Base-by-base conservation (phyloP, 92 coral and sea anemone genomes). In the Porites divaricata region DNA sequence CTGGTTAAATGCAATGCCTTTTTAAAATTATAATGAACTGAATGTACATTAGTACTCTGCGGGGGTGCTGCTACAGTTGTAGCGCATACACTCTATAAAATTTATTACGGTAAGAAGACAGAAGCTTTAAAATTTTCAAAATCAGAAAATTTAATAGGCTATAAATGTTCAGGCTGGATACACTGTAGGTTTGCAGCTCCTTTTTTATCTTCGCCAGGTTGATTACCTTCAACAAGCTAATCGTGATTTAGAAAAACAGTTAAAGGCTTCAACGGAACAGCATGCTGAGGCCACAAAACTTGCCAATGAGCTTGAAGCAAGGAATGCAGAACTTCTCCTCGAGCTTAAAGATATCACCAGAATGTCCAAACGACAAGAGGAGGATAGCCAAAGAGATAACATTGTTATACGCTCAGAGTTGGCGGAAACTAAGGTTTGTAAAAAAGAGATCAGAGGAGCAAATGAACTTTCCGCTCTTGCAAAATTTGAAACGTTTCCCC, bases 171-270 rank as follows among this genome's bases (percentile, higher is more conserved):
- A 4, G 0, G 45, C 45, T 35, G 0, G 45, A 35, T 35, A 35
- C 45, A 35, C 0, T 35, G 45, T 35, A 35, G 45, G 45, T 35
- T 35, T 35, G 0, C 0, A 35, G 45, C 45, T 15, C 15, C 8
- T 67, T 41, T 50, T 2, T 65, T 50, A 2, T 68, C 73, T 45
- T 66, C 14, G 23, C 4, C 26, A 97, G 99, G 97, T 97, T 64
- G 99, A 97, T 80, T 97, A 97, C 77, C 95, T 97, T 10, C 99
- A 97, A 83, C 99, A 95, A 75, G 99, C 99, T 25, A 97, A 95
- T 84, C 93, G 91, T 50, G 99, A 97, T 88, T 91, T 97, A 77
- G 99, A 97, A 81, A 95, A 93, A 49, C 91, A 91, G 54, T 83
- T 97, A 24, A 92, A 87, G 73, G 95, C 95, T 52, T 77, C 94